These are phyloP conservation scores for Dolichallabes microphthalmus DNA, from an alignment of 2,113 vertebrate genomes.

Conservation along the genomic window DNA sequence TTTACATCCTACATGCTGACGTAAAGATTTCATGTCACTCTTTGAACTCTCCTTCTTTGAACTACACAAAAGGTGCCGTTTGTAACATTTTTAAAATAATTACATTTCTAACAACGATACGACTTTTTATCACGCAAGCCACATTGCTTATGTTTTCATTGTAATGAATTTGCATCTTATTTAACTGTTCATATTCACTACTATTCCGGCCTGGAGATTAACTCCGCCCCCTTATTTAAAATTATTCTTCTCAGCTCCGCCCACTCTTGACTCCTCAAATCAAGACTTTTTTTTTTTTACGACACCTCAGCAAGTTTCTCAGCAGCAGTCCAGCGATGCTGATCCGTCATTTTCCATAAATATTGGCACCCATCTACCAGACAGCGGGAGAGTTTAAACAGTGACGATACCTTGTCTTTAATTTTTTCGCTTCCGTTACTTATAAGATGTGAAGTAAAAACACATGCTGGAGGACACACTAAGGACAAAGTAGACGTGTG, in stretches of 20 bases:
- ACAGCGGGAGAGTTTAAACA: background rate
- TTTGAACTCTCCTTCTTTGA: background rate
- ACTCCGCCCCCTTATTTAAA: background rate
- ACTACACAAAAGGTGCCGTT: background rate
- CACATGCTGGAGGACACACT: background rate
- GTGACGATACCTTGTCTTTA: background rate
- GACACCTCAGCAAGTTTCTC: background rate
- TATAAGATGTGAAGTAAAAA: background rate
- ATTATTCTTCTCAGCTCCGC: background rate
- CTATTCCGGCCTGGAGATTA: background rate
- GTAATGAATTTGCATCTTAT: background rate
- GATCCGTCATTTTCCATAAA: background rate
- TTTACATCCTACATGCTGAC: background rate
- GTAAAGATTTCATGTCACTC: background rate
- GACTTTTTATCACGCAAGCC: background rate
- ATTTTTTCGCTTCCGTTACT: constrained; percentile 32
- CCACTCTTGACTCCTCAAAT: background rate
- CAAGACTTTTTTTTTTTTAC: background rate
- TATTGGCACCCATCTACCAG: background rate
- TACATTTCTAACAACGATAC: background rate
- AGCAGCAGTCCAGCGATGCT: background rate
- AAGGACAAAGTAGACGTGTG: background rate
- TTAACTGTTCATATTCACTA: no score
- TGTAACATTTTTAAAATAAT: background rate
- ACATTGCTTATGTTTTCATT: background rate